Evolutionary conservation across 1,140 invertebrate species (phyloP), one percentile per base, ranked within the genome.

Genomic region (Drosophila novamexicana): DNA sequence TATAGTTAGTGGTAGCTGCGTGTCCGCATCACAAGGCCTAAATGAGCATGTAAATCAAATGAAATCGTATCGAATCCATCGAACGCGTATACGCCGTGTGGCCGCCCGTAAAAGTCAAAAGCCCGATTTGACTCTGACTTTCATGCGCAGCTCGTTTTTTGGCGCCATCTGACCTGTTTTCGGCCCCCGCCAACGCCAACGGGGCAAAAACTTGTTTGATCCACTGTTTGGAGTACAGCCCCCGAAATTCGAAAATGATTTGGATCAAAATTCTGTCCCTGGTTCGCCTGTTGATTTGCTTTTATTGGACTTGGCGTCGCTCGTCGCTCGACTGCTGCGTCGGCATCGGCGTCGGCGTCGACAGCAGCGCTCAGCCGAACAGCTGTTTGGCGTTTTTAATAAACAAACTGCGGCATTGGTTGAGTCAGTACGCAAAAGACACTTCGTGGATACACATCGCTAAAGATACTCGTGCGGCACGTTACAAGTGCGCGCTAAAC

Each of bases 21-120:
- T 50, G 18, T 32, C 12, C 14, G 40, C 10, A 40, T 63, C 77
- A 79, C 68, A 77, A 73, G 70, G 64, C 56, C 53, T 49, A 61
- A 75, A 88, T 88, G 80, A 82, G 79, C 68, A 88, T 85, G 81
- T 83, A 77, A 88, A 89, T 83, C 74, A 77, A 89, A 89, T 69
- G 74, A 90, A 90, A 89, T 88, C 84, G 83, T 88, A 88, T 71
- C 82, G 72, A 86, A 86, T 86, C 45, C 68, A 71, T 75, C 85
- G 65, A 82, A 58, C 58, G 57, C 57, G 71, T 72, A 73, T 82
- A 76, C 77, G 77, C 77, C 75, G 63, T 75, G 75, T 85, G 69
- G 62, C 29, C 7, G 42, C 49, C 74, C 68, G 64, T 81, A 84
- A 77, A 81, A 74, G 36, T 22, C 62, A 53, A 78, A 74, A 64